Base-by-base conservation (phyloP, 1,140 invertebrate genomes). In the Drosophila lacteicornis region DNA sequence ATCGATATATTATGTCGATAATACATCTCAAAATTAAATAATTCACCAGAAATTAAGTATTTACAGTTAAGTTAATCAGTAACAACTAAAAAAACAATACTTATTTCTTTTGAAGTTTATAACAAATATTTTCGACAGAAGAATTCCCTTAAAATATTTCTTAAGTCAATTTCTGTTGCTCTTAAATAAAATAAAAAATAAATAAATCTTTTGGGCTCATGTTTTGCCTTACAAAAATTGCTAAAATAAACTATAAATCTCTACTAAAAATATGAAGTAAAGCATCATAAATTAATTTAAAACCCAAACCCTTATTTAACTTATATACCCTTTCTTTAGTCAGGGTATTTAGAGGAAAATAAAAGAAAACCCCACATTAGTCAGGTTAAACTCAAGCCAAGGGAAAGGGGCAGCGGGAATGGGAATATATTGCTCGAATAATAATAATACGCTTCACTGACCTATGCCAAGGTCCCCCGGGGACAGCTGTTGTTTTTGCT, bases 371-470 rank as follows among this genome's bases (percentile, higher is more conserved):
- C 15, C 15, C 5, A 3, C 19, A 55, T 55, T 55, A 38, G 51
- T 19, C 33, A 5, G 53, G 53, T 1, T 55, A 6, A 55, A 15
- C 25, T 9, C 13, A 11, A 55, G 33, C 4, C 33, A 5, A 38
- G 33, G 8, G 38, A 40, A 13, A 13, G 50, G 50, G 47, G 27
- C 2, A 49, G 12, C 7, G 57, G 9, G 17, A 45, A 56, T 30
- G 12, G 50, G 62, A 36, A 69, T 38, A 55, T 55, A 55, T 25
- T 3, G 13, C 36, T 40, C 53, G 53, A 56, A 40, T 25, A 25
- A 56, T 69, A 36, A 49, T 57, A 30, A 38, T 61, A 80, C 73
- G 82, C 85, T 90, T 90, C 86, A 88, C 85, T 88, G 85, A 88
- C 85, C 85, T 88, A 88, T 69, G 85, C 67, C 82, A 88, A 88